Evolutionary conservation across 2,888 invertebrate genomes (phyloP), one percentile per base, ranked within the genome.

Genomic region (Matsumyia berberina): DNA sequence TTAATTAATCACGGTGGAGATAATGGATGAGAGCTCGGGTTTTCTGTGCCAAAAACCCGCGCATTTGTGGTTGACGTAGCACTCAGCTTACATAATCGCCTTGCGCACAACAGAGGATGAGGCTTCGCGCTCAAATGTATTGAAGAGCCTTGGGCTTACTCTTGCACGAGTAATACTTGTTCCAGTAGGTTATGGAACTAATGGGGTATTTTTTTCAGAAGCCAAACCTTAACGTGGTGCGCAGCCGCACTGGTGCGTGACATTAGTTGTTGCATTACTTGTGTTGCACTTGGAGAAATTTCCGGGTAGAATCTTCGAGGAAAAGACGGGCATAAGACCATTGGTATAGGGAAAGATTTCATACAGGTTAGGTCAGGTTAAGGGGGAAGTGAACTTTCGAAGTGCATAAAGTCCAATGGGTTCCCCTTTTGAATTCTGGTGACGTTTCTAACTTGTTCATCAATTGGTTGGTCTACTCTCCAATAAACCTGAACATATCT

Each of bases 1-100:
- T 70, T 82, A 70, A 82, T 82, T 82, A 64, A 70, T 82, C 76
- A 57, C 12, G 4, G 57, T 19, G 35, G 19, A 57, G 11, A 11
- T 15, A 6, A 19, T 15, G 0, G 17, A 37, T 17, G 15, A 29
- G 2, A 33, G 24, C 24, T 24, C 11, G 11, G 31, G 42, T 15
- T 15, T 39, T 51, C 39, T 51, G n/a, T 64, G 29, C 66, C 37
- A 9, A 66, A 51, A 49, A 19, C 5, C 35, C 35, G 35, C 35
- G 9, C 24, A 12, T 42, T 42, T 3, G 53, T 31, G 53, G 31
- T 46, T 39, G 35, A 37, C 12, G n/a, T 42, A 35, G 37, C 24
- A 49, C 37, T 12, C n/a, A 33, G 17, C 35, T 31, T 17, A 49
- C 49, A 64, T 33, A 49, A 49, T 49, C 33, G 12, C 5, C 4